Percentiles rank a stretch among this genome's conserved stretches.
Conservation (phyloP, 1,140 invertebrate species). For the Ceratina japonica region DNA sequence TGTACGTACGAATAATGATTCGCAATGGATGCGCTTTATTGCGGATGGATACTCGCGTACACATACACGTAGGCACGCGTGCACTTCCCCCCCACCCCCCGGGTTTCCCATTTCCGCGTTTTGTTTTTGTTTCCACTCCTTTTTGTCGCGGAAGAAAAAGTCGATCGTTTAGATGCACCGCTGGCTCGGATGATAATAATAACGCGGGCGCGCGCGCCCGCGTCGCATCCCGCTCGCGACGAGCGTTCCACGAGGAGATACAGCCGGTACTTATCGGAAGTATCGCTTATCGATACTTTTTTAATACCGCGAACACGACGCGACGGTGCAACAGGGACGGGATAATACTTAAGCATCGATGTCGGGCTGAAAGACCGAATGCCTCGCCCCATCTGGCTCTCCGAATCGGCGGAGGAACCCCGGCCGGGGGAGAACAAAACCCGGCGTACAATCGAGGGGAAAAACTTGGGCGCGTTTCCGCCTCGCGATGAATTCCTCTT, state of each 20-base stretch:
- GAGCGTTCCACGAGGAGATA: conserved; percentile 16
- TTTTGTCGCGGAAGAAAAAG: conserved; percentile 5
- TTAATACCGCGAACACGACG: conserved; percentile 19
- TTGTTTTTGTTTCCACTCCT: neutral
- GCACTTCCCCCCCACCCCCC: too few relatives aligned
- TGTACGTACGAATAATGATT: conserved; percentile 30
- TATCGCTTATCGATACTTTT: conserved; percentile 61
- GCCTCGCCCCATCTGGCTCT: neutral
- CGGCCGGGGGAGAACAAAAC: neutral
- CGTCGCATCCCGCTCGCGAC: neutral
- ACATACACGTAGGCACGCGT: neutral
- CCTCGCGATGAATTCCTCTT: too few relatives aligned
- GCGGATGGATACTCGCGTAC: too few relatives aligned
- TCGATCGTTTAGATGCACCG: conserved; percentile 6
- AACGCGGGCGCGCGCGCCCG: too few relatives aligned
- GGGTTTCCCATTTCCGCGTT: neutral
- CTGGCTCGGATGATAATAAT: conserved; percentile 42
- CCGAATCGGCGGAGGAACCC: neutral
- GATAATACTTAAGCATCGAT: conserved; percentile 43
- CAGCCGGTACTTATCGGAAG: conserved; percentile 47
- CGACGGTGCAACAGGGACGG: conserved; percentile 1
- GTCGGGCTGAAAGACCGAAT: conserved; percentile 10
- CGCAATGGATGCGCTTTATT: conserved; percentile 7
- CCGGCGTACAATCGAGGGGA: too few relatives aligned
- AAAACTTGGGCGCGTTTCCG: too few relatives aligned